Conservation (phyloP, 2,113 vertebrate species). For the Aegotheles bennettii region DNA sequence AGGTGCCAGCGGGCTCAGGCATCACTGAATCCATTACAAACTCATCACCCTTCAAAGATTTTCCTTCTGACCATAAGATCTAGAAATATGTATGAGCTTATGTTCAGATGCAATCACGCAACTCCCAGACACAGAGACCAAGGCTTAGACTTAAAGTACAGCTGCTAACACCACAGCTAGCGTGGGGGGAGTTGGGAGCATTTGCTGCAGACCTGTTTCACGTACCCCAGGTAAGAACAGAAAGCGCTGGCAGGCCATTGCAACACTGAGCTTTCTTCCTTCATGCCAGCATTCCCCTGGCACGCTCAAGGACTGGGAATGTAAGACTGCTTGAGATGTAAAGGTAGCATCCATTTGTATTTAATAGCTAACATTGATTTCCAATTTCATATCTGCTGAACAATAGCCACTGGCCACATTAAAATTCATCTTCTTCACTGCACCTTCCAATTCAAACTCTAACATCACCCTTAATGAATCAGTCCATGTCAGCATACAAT, state of each 20-base stretch:
- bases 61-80: background rate
- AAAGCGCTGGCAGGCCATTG: background rate
- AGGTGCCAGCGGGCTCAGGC: background rate
- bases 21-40: background rate
- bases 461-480: constrained; percentile 19
- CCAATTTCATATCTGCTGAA: constrained; percentile 57
- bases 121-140: background rate
- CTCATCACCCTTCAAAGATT: background rate
- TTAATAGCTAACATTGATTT: constrained; percentile 56
- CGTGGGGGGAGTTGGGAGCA: background rate
- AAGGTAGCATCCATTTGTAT: constrained; percentile 22
- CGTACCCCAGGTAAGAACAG: background rate
- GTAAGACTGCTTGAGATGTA: background rate
- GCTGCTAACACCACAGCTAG: background rate
- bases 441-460: constrained; percentile 7
- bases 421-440: constrained; percentile 61
- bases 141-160: background rate
- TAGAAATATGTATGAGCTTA: background rate
- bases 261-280: background rate
- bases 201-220: background rate
- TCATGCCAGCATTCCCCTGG: background rate
- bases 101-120: background rate
- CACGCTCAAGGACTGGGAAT: background rate
- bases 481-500: background rate
- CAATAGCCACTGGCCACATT: constrained; percentile 35